These are phyloP conservation scores for Drosophila parthenogenetica DNA, from an alignment of 2,888 invertebrate genomes.

Conservation along the genomic window DNA sequence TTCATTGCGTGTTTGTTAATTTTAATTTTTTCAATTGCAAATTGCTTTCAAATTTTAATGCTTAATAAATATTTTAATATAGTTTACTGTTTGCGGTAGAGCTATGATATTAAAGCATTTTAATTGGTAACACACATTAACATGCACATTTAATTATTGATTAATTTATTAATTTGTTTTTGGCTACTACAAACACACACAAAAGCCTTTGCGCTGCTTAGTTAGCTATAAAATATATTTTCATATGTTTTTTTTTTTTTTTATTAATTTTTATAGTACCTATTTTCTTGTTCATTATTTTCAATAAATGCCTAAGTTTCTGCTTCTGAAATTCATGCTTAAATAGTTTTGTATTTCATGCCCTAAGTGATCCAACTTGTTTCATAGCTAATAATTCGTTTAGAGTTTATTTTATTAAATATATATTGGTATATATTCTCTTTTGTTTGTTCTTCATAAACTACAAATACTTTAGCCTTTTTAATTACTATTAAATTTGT, in stretches of 20 bases:
- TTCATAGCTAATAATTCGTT: slow-evolving; percentile 63
- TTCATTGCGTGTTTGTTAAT: slow-evolving; percentile 18
- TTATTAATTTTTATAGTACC: slow-evolving; percentile 31
- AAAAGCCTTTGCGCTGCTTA: slow-evolving; percentile 73
- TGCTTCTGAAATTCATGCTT: slow-evolving; percentile 58
- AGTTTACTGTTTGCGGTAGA: slow-evolving; percentile 41
- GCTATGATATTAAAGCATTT: slow-evolving; percentile 70
- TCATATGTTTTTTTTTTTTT: slow-evolving; percentile 36
- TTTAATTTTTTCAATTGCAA: slow-evolving; percentile 24
- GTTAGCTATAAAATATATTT: slow-evolving; percentile 66
- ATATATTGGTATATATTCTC: slow-evolving; percentile 29
- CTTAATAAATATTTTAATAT: slow-evolving; percentile 16
- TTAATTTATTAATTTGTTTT: slow-evolving; percentile 41
- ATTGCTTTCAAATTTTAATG: slow-evolving; percentile 48
- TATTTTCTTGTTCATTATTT: slow-evolving; percentile 32
- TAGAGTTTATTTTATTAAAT: slow-evolving; percentile 51
- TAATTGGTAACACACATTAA: slow-evolving; percentile 63
- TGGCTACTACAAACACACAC: slow-evolving; percentile 75
- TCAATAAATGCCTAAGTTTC: slow-evolving; percentile 73
- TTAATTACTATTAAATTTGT: background rate
- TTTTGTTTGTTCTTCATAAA: slow-evolving; percentile 40
- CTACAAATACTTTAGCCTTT: slow-evolving; percentile 43
- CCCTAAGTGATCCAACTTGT: slow-evolving; percentile 50
- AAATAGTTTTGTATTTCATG: slow-evolving; percentile 49
- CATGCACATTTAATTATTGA: slow-evolving; percentile 66